Base-by-base conservation (phyloP, 2,888 invertebrate genomes). In the Brachypterus glaber region DNA sequence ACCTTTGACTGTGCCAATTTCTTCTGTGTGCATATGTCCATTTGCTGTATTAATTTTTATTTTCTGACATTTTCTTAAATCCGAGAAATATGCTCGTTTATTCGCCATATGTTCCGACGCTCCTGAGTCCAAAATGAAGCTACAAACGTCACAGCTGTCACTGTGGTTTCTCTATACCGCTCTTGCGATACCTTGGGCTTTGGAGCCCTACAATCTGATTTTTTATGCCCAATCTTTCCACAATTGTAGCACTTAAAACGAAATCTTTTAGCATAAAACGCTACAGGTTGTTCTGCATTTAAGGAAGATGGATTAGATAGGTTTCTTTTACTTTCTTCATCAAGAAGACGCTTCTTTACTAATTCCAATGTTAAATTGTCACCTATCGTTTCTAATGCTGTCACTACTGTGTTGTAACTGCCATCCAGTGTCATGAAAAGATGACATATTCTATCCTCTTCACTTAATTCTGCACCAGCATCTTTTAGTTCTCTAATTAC, bases 121-220 rank as follows among this genome's bases (percentile, higher is more conserved):
- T 9, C 26, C 32, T 3, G 37, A 32, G 17, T 37, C 26, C n/a
- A 31, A 25, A n/a, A n/a, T n/a, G n/a, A n/a, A 31, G 30, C 31
- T 40, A 46, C 49, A 53, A 9, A 12, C 14, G 11, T 9, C 4
- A 3, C 3, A 8, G 9, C 13, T 14, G 3, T 4, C 17, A 4
- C 3, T 9, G 4, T 2, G 2, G 17, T 13, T 17, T 29, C n/a
- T n/a, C n/a, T n/a, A n/a, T n/a, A n/a, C n/a, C n/a, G n/a, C n/a
- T n/a, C n/a, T n/a, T n/a, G n/a, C n/a, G n/a, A n/a, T n/a, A n/a
- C n/a, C n/a, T n/a, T 46, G 52, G 3, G 49, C 57, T 45, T 58
- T 52, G 30, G 50, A 41, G 40, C 48, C 53, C 33, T 57, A 54
- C 8, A 39, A 32, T 4, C 52, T 52, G 41, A 41, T 18, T 17